A percentile compares a stretch with the other conserved stretches of the same genome.
Evolutionary conservation across 2,113 vertebrate genomes (phyloP).

Genomic region (Oceanites oceanicus): DNA sequence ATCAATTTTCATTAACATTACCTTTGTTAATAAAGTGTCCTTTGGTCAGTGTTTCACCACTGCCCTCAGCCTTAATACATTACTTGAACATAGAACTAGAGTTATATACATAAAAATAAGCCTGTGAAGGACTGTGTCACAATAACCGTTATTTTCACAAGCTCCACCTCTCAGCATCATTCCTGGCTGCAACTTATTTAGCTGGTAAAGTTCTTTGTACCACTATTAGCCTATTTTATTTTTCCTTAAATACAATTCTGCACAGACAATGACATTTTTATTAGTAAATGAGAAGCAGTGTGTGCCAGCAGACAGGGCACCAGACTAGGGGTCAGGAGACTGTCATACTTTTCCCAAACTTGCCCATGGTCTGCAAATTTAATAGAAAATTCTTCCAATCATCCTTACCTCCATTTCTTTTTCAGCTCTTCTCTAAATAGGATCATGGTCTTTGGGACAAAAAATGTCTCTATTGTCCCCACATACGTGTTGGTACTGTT

Average conservation of each 20-base stretch:
- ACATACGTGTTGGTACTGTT: not conserved
- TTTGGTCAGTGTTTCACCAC: not conserved
- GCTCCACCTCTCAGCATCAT: not conserved
- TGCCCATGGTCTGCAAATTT: not conserved
- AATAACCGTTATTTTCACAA: not conserved
- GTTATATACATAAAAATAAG: not conserved
- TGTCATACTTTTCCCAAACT: not conserved
- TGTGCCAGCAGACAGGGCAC: not conserved
- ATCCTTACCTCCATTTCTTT: slow-evolving; percentile 17
- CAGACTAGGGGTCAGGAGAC: not conserved
- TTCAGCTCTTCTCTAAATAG: not conserved
- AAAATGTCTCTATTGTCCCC: not conserved
- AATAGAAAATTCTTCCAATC: not conserved
- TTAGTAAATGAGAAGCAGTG: not conserved
- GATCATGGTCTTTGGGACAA: not conserved
- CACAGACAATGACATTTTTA: not conserved
- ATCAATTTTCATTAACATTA: not conserved
- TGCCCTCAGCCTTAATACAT: not conserved
- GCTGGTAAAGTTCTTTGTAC: not conserved
- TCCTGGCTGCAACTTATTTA: not conserved
- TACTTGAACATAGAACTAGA: not conserved
- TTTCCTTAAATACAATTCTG: not conserved
- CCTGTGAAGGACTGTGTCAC: not conserved
- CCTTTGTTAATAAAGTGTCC: not conserved
- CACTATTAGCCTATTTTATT: not conserved